These are phyloP conservation scores for Nycticryphes semicollaris DNA, from an alignment of 2,113 vertebrate species.

Conservation along the genomic window DNA sequence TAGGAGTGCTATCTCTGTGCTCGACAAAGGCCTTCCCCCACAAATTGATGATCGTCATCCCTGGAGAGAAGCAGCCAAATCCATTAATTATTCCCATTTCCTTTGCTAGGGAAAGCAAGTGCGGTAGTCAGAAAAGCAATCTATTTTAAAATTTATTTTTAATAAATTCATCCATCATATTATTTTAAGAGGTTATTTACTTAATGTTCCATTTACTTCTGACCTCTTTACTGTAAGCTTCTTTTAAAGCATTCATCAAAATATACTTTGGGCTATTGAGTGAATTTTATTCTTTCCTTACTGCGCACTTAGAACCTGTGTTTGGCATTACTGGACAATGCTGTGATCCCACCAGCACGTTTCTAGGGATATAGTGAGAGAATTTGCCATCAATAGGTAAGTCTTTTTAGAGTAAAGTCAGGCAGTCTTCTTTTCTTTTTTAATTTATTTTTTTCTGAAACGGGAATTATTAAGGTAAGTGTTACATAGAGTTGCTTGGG, in stretches of 20 bases:
- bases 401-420: neutral
- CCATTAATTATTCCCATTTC: conserved; percentile 50
- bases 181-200: conserved; percentile 52
- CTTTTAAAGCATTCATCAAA: neutral
- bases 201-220: conserved; percentile 22
- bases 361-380: neutral
- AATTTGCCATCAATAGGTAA: neutral
- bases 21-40: conserved; percentile 19
- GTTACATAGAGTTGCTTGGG: neutral
- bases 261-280: neutral
- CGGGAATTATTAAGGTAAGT: neutral
- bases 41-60: conserved; percentile 23
- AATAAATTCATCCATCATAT: conserved; percentile 1
- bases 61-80: conserved; percentile 18
- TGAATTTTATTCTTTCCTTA: neutral
- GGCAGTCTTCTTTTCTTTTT: neutral
- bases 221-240: neutral
- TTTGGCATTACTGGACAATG: neutral
- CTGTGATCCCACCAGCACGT: neutral
- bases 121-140: conserved; percentile 8
- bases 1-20: neutral
- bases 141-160: neutral
- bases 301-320: neutral
- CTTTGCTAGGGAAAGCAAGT: conserved; percentile 10
- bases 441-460: neutral